Evolutionary conservation across 2,113 vertebrate species (phyloP).

Genomic region (Perca flavescens): DNA sequence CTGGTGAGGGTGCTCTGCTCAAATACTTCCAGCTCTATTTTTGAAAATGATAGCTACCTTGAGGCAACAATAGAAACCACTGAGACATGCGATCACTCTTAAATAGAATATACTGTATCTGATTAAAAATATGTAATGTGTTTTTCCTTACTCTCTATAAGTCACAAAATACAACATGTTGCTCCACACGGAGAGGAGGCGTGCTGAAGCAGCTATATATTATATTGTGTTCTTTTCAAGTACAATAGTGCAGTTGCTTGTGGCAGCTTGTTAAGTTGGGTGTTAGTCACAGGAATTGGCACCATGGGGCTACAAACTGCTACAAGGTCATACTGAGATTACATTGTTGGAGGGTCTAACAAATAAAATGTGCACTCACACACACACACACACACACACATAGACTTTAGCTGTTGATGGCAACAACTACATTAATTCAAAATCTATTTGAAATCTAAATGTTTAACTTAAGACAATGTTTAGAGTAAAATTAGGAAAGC

Average conservation of each 20-base stretch:
- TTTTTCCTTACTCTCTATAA: not conserved
- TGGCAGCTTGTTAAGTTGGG: slow-evolving; percentile 56
- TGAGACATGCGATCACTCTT: not conserved
- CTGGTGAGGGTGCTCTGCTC: slow-evolving; percentile 12
- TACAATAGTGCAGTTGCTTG: slow-evolving; percentile 34
- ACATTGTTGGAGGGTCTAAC: slow-evolving; percentile 29
- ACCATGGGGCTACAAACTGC: slow-evolving; percentile 53
- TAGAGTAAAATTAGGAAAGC: not conserved
- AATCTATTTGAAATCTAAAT: not conserved
- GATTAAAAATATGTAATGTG: not conserved
- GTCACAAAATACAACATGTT: slow-evolving; percentile 2
- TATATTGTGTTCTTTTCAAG: slow-evolving; percentile 30
- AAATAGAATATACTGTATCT: not conserved
- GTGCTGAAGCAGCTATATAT: not conserved
- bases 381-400: slow-evolving; percentile 22
- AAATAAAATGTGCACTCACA: slow-evolving; percentile 32
- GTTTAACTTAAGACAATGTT: not conserved
- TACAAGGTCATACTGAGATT: slow-evolving; percentile 60
- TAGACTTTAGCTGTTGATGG: slow-evolving; percentile 12
- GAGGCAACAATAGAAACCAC: not conserved
- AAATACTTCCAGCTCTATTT: slow-evolving; percentile 38
- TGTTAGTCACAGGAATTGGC: slow-evolving; percentile 63
- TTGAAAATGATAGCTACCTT: slow-evolving; percentile 24
- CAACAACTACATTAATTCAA: not conserved
- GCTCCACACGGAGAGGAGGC: slow-evolving; percentile 8